Conservation (phyloP, 2,113 vertebrate species). For the Pristiophorus japonicus region DNA sequence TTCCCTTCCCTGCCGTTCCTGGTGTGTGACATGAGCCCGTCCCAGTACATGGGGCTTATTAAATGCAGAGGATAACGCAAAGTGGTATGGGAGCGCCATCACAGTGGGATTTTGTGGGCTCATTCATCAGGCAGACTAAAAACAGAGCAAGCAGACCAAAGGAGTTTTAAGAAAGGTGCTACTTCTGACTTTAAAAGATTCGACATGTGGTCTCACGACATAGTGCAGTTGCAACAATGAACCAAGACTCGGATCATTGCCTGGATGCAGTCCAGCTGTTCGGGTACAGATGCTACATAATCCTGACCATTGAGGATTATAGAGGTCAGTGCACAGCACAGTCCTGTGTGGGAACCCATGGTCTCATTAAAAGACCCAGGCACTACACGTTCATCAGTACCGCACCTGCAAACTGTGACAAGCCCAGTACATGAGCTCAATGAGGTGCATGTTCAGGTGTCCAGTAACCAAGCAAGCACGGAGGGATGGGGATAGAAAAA, state of each 20-base stretch:
- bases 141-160: neutral
- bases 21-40: neutral
- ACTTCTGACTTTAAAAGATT: neutral
- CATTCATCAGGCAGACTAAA: neutral
- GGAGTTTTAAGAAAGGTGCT: neutral
- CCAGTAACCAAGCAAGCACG: neutral
- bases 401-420: neutral
- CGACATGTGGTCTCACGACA: neutral
- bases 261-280: neutral
- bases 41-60: neutral
- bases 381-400: neutral
- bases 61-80: neutral
- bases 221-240: neutral
- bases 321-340: neutral
- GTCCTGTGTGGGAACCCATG: no score
- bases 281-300: neutral
- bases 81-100: neutral
- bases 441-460: no score
- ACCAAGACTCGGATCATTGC: neutral
- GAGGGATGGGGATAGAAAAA: neutral
- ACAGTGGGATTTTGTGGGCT: neutral
- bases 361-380: neutral
- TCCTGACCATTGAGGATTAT: neutral
- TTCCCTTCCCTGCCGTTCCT: neutral
- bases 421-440: neutral